These are phyloP conservation scores for Leptopilina syphax DNA, from an alignment of 2,888 invertebrate species.

Conservation along the genomic window DNA sequence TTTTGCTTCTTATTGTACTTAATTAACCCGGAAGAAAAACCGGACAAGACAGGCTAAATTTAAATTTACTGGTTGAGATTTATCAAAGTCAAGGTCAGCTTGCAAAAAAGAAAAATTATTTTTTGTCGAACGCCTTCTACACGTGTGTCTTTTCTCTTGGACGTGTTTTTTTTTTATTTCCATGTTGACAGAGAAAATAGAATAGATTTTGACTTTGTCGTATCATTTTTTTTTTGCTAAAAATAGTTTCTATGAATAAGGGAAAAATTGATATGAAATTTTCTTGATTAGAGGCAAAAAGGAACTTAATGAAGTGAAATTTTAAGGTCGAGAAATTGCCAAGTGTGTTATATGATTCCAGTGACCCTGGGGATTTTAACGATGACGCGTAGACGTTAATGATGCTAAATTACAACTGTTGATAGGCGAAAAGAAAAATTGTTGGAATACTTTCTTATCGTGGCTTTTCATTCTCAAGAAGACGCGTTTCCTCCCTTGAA, in stretches of 20 bases:
- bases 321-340: constrained; percentile 30
- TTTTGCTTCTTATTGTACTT: too few species aligned
- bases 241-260: background rate
- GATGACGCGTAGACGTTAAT: constrained; percentile 31
- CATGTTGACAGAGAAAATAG: background rate
- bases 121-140: background rate
- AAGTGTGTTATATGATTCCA: constrained; percentile 18
- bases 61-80: background rate
- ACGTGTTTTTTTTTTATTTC: too few species aligned
- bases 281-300: constrained; percentile 5
- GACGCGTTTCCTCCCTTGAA: background rate
- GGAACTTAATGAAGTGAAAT: constrained; percentile 35
- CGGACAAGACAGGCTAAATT: background rate
- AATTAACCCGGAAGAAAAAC: too few species aligned
- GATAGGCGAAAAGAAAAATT: constrained; percentile 13
- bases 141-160: background rate
- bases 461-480: background rate
- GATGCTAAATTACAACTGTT: constrained; percentile 32
- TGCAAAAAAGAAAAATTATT: background rate
- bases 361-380: constrained; percentile 34
- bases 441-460: background rate
- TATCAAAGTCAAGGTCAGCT: constrained; percentile 13
- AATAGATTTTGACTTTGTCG: constrained; percentile 5
- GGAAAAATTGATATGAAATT: background rate
- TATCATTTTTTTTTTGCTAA: background rate